These are phyloP conservation scores for Halichoerus grypus DNA, from an alignment of 2,113 vertebrate species.

Conservation along the genomic window DNA sequence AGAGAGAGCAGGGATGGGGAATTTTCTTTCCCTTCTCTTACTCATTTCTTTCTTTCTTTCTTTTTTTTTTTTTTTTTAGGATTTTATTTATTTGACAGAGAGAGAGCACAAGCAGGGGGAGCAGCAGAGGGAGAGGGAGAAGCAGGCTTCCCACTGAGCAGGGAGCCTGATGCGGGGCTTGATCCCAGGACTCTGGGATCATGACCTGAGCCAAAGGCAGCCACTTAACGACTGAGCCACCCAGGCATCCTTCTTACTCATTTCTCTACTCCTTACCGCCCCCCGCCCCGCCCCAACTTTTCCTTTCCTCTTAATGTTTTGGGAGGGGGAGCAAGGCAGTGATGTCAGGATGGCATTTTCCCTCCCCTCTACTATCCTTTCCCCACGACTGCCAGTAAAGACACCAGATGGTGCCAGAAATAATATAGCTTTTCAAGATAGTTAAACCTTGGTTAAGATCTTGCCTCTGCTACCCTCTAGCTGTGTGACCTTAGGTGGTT, in stretches of 20 bases:
- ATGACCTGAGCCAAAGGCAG: too few species aligned
- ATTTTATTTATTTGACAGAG: too few species aligned
- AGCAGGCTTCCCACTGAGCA: too few species aligned
- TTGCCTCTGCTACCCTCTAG: not conserved
- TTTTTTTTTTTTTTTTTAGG: too few species aligned
- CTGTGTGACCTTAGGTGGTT: not conserved
- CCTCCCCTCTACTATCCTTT: not conserved
- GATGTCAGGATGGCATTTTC: not conserved
- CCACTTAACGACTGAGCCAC: too few species aligned
- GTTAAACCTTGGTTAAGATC: not conserved
- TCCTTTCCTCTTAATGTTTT: not conserved
- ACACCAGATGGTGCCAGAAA: not conserved
- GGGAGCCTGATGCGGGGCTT: too few species aligned
- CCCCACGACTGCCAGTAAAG: not conserved
- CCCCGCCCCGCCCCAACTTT: fast-evolving
- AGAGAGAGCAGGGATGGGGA: not conserved
- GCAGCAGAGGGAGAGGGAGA: too few species aligned
- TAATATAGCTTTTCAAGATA: not conserved
- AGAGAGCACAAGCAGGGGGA: too few species aligned
- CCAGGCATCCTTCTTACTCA: not conserved
- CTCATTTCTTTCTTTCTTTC: too few species aligned
- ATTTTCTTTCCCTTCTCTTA: not conserved
- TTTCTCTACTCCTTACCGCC: not conserved
- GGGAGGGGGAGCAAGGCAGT: not conserved
- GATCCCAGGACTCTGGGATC: too few species aligned